Conservation (phyloP, 2,888 invertebrate genomes). For the Chalcosyrphus nemorum region DNA sequence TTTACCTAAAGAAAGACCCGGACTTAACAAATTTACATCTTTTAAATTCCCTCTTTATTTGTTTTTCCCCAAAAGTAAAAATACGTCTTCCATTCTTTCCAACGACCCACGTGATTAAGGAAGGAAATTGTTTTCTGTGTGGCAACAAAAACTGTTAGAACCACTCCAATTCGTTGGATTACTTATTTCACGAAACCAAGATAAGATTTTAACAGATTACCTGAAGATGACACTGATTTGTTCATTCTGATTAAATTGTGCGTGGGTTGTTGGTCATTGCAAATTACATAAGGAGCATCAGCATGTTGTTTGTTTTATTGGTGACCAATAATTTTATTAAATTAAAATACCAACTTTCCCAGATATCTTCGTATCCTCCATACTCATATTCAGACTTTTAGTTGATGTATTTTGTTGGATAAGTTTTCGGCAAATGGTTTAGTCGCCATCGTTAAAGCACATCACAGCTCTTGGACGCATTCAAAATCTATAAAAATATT, state of each 20-base stretch:
- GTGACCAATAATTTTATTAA: too few relatives aligned
- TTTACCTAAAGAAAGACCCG: constrained; percentile 7
- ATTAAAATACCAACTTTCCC: too few relatives aligned
- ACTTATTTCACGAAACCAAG: constrained; percentile 21
- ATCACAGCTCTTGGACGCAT: neutral
- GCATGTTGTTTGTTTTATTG: too few relatives aligned
- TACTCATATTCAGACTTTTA: too few relatives aligned
- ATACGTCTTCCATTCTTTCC: constrained; percentile 11
- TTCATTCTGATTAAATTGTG: neutral
- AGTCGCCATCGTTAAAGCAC: neutral
- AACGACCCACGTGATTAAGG: constrained; percentile 79
- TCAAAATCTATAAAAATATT: neutral
- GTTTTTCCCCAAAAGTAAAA: neutral
- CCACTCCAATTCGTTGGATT: constrained; percentile 68
- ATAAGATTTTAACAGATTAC: constrained; percentile 32
- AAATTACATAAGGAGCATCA: neutral
- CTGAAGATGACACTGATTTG: constrained; percentile 39
- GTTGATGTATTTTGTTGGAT: neutral
- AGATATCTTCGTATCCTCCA: too few relatives aligned
- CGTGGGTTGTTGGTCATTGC: neutral
- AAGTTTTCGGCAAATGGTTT: neutral
- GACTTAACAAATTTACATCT: constrained; percentile 35
- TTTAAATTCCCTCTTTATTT: constrained; percentile 18
- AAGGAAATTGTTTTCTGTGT: constrained; percentile 79
- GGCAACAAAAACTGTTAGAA: constrained; percentile 62